Evolutionary conservation across 1,140 invertebrate genomes (phyloP).

Genomic region (Pantala flavescens): DNA sequence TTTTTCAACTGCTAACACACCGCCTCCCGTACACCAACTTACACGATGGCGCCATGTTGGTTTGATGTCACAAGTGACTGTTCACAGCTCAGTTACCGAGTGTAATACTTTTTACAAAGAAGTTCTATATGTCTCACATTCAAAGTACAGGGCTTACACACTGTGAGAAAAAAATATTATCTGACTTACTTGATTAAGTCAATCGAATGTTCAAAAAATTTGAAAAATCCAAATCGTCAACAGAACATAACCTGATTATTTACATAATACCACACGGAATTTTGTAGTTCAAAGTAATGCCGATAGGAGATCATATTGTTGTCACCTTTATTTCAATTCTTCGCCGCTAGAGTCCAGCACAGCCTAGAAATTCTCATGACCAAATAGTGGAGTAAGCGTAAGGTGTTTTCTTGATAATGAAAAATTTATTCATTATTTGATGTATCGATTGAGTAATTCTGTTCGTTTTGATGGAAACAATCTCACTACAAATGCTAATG

Average conservation of each 20-base stretch:
- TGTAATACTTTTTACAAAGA: background rate
- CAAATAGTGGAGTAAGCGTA: no score
- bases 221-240: background rate
- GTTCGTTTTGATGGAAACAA: no score
- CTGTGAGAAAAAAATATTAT: background rate
- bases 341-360: background rate
- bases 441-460: no score
- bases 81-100: background rate
- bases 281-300: background rate
- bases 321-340: background rate
- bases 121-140: background rate
- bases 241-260: background rate
- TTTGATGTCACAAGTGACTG: constrained; percentile 7
- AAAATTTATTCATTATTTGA: no score
- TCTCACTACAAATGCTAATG: no score
- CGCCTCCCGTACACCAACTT: background rate
- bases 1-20: background rate
- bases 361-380: no score
- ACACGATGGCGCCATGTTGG: constrained; percentile 1
- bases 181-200: background rate
- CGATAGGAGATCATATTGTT: background rate
- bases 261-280: constrained; percentile 2
- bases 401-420: no score
- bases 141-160: background rate
- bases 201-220: background rate